These are phyloP conservation scores for Eustalomyia histrio DNA, from an alignment of 2,888 invertebrate species.

Conservation along the genomic window DNA sequence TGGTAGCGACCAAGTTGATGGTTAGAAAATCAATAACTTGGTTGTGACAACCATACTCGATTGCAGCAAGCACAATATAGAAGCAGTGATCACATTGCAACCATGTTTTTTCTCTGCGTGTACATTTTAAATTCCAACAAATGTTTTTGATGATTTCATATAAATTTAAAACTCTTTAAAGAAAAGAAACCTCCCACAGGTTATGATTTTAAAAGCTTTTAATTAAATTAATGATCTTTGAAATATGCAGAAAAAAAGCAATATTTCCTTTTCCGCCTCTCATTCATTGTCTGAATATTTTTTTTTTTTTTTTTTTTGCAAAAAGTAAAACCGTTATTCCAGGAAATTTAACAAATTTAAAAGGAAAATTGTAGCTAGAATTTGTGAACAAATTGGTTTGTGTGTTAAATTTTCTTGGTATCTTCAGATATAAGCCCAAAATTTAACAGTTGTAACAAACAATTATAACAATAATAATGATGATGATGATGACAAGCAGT, in stretches of 20 bases:
- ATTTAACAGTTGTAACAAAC: constrained; percentile 18
- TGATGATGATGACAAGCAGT: not conserved
- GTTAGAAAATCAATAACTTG: too few species aligned
- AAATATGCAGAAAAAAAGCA: not conserved
- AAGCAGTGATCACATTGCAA: too few species aligned
- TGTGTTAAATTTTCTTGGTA: not conserved
- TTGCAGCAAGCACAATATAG: too few species aligned
- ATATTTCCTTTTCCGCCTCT: not conserved
- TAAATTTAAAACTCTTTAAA: not conserved
- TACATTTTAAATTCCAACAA: too few species aligned
- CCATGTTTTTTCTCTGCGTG: too few species aligned
- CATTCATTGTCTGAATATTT: not conserved
- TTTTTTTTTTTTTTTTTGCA: not conserved
- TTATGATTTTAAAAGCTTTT: constrained; percentile 35
- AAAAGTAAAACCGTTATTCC: not conserved
- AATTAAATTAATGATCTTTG: constrained; percentile 18
- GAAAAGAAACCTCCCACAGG: not conserved
- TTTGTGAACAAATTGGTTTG: not conserved
- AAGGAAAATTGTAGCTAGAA: not conserved
- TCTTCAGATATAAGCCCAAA: not conserved
- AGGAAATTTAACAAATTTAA: constrained; percentile 30
- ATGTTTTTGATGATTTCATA: not conserved
- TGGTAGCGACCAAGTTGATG: too few species aligned
- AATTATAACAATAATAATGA: not conserved
- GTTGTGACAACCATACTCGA: too few species aligned